Conservation (phyloP, 2,888 invertebrate species). For the Adelphocoris suturalis region DNA sequence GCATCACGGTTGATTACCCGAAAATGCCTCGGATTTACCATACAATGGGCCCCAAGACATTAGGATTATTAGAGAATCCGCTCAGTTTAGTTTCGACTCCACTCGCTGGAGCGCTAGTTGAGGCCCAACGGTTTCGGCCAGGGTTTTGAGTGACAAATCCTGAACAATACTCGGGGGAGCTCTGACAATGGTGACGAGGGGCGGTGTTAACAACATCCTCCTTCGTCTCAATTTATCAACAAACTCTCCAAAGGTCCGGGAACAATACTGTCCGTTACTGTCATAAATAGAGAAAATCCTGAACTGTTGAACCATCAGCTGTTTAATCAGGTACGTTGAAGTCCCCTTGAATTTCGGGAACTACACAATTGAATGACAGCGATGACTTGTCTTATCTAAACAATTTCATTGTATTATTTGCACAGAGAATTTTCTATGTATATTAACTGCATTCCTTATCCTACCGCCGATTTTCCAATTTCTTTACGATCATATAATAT, state of each 20-base stretch:
- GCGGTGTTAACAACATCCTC: background rate
- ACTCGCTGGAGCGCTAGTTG: background rate
- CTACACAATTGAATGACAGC: no score
- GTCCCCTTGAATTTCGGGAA: no score
- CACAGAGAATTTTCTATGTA: no score
- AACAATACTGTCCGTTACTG: background rate
- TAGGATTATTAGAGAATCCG: constrained; percentile 14
- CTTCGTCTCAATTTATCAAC: constrained; percentile 26
- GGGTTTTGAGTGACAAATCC: background rate
- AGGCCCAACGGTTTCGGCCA: background rate
- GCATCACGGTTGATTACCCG: constrained; percentile 26
- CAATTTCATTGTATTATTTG: no score
- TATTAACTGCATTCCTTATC: no score
- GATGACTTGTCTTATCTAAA: no score
- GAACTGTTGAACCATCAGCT: no score
- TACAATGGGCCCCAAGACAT: constrained; percentile 16
- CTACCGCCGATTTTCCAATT: no score
- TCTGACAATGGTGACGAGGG: background rate
- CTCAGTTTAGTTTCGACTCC: background rate
- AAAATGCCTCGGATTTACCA: constrained; percentile 34
- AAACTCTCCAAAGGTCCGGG: background rate
- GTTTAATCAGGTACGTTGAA: no score
- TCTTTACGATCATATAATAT: no score
- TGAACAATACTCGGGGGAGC: background rate
- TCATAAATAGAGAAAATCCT: no score